Evolutionary conservation across 2,113 vertebrate species (phyloP).

Genomic region (Prunella himalayana): DNA sequence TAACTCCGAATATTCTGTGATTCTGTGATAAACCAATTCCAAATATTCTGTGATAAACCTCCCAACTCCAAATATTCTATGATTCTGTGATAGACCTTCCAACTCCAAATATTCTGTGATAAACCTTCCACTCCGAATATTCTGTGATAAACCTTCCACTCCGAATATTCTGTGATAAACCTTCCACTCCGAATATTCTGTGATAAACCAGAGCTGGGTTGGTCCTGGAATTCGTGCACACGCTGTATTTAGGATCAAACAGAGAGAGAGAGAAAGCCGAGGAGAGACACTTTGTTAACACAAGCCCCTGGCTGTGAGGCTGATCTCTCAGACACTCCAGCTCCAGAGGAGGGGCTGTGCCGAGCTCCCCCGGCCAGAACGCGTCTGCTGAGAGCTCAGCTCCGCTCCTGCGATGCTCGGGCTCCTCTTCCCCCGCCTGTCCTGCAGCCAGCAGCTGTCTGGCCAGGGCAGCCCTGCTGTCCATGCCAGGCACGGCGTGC

Average conservation of each 20-base stretch:
- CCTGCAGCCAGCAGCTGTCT: neutral
- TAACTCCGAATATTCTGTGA: neutral
- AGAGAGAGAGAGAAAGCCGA: neutral
- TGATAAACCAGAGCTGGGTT: neutral
- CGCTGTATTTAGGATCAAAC: accelerated
- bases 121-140: neutral
- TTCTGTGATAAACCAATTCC: neutral
- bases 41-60: neutral
- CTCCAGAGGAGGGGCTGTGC: neutral
- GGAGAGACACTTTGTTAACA: neutral
- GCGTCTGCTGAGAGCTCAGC: neutral
- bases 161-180: neutral
- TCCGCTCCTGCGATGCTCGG: accelerated
- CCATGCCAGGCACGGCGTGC: neutral
- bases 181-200: neutral
- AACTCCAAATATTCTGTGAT: neutral
- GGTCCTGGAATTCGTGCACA: accelerated
- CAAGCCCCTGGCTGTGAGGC: neutral
- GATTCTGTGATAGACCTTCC: too few species aligned
- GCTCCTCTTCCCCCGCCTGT: neutral
- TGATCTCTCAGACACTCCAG: neutral
- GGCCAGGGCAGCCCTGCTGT: neutral
- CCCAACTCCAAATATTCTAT: neutral
- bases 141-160: too few species aligned
- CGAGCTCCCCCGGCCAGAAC: neutral